Percentiles rank a stretch among this genome's conserved stretches.
These are phyloP conservation scores for Oryctolagus cuniculus DNA, from an alignment of 2,113 vertebrate species.

Conservation along the genomic window mOryCun1.1 NC_091439.1:70327501-70328000, in stretches of 20 bases:
- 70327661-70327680: background rate
- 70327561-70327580: background rate
- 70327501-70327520: background rate
- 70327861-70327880: background rate
- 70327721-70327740: background rate
- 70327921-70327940: background rate
- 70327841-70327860: background rate
- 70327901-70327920: background rate
- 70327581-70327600: background rate
- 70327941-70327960: background rate
- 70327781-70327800: background rate
- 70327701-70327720: rapidly evolving
- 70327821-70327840: background rate
- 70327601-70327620: background rate
- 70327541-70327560: background rate
- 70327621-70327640: background rate
- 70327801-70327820: background rate
- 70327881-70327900: background rate
- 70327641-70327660: background rate
- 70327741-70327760: too few species aligned
- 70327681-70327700: background rate
- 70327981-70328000: background rate
- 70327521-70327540: background rate
- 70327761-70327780: background rate
- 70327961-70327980: background rate